Evolutionary conservation across 2,888 invertebrate genomes (phyloP).

Genomic region (Polyploca ridens): DNA sequence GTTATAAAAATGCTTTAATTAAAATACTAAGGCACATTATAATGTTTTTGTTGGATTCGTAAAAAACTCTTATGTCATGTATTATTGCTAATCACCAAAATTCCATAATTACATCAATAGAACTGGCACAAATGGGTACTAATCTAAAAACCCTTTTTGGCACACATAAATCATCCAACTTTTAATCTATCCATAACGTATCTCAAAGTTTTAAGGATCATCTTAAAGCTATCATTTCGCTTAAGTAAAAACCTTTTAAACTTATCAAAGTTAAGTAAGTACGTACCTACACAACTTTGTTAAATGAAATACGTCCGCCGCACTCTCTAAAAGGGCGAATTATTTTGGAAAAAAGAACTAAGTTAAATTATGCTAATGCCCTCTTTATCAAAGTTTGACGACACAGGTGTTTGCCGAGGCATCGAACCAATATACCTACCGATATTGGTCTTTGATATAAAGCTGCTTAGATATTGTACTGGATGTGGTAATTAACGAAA

Average conservation of each 20-base stretch:
- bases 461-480: background rate
- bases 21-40: too few species aligned
- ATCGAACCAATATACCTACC: constrained; percentile 43
- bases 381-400: constrained; percentile 54
- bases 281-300: background rate
- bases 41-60: too few species aligned
- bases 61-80: too few species aligned
- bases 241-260: constrained; percentile 6
- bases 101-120: too few species aligned
- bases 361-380: constrained; percentile 52
- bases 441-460: background rate
- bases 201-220: background rate
- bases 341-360: constrained; percentile 30
- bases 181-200: background rate
- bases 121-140: too few species aligned
- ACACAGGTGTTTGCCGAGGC: constrained; percentile 48
- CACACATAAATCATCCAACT: background rate
- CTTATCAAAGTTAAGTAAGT: background rate
- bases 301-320: background rate
- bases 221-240: background rate
- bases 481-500: background rate
- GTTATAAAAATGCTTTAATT: too few species aligned
- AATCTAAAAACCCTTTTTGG: background rate
- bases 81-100: too few species aligned
- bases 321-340: constrained; percentile 7